A percentile compares a stretch with the other conserved stretches of the same genome.
These are phyloP conservation scores for Procambarus clarkii DNA, from an alignment of 1,140 invertebrate genomes.

Conservation along the genomic window DNA sequence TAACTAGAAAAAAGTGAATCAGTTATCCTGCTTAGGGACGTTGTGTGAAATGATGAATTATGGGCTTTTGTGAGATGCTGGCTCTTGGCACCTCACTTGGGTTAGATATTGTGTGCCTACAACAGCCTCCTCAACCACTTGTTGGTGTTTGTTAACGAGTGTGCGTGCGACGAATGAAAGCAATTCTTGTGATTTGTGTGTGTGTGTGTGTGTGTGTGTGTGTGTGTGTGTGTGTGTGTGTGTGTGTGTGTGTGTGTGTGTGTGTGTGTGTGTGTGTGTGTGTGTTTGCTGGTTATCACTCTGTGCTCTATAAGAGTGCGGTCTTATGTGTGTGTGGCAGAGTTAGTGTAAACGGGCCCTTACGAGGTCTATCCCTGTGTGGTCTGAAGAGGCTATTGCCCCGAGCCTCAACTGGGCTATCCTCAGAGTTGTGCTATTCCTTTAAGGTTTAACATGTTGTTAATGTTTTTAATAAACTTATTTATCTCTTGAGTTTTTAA, in stretches of 20 bases:
- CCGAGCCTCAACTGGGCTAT: no score
- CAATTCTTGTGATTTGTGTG: not conserved
- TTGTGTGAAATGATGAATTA: not conserved
- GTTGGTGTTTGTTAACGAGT: slow-evolving; percentile 2
- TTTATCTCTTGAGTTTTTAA: slow-evolving; percentile 46
- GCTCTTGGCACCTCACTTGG: not conserved
- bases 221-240: slow-evolving; percentile 9
- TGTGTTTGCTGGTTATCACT: not conserved
- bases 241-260: slow-evolving; percentile 17
- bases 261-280: not conserved
- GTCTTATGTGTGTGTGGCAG: not conserved
- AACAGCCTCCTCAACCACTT: not conserved
- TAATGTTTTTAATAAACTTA: slow-evolving; percentile 70
- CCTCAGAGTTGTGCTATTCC: slow-evolving; percentile 57
- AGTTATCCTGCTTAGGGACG: not conserved
- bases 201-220: slow-evolving; percentile 26
- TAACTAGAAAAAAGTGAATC: not conserved
- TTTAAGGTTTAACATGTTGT: slow-evolving; percentile 63
- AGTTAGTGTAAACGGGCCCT: no score
- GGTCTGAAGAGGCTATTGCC: no score
- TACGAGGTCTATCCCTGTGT: not conserved
- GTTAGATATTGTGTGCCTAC: not conserved
- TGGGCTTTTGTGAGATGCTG: not conserved
- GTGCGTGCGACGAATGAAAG: not conserved
- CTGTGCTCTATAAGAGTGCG: not conserved